Base-by-base conservation (phyloP, 2,113 vertebrate species). In the Aldabrachelys gigantea region DNA sequence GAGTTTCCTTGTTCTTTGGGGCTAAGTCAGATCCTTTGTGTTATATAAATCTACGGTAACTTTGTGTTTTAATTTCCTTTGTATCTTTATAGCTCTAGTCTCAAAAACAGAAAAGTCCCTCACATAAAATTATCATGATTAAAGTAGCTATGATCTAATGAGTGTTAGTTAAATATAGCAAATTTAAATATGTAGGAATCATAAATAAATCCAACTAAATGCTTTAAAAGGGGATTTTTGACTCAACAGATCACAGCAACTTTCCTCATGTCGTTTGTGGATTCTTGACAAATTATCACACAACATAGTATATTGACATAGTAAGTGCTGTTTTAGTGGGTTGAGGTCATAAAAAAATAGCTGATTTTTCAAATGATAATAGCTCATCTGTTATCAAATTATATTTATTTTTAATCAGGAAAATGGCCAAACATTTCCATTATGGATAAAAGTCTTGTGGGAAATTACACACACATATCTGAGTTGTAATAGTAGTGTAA, bases 121-220 rank as follows among this genome's bases (percentile, higher is more conserved):
- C 12, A 38, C 38, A 19, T 25, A 25, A 83, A 88, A 13, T 47
- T 44, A 24, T 56, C 1, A 1, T 1, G 6, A 47, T 17, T 29
- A 12, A 31, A 62, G 35, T 1, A 50, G 16, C 11, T 50, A 54
- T 5, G 4, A 17, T 57, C 89, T 78, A 0, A 0, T 0, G 38
- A 54, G 44, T 75, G 21, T 44, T 47, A 84, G 52, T 75, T 21
- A 72, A 53, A 29, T 47, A 72, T 4, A 8, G 24, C 19, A 2
- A 65, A 12, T 49, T 75, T 49, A 79, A 41, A 89, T 89, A 65
- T 47, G 5, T 1, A 52, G 80, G 47, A 90, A 75, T 56, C 52
- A 4, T 9, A 82, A 2, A 24, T 83, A 54, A 90, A 87, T 22
- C 78, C 1, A 0, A 2, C 1, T 0, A 62, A 6, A 2, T 84